Evolutionary conservation across 2,888 invertebrate species (phyloP), one percentile per base, ranked within the genome.

Genomic region (Yponomeuta cagnagella): DNA sequence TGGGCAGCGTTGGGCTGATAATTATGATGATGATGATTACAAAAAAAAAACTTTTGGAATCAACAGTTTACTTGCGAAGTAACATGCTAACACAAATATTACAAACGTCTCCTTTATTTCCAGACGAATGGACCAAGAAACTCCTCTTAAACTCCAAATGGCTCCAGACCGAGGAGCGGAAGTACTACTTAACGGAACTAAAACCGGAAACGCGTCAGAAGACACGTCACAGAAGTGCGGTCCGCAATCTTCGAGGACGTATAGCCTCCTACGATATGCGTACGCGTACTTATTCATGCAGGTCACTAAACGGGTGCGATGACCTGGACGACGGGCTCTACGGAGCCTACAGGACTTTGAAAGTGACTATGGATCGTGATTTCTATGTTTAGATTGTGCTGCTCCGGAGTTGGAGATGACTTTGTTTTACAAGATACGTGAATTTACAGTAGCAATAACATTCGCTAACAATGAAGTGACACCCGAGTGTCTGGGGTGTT

Each of bases 121-220:
- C 87, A 92, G 96, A 95, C 67, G 91, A 93, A 80, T 96, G 96
- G 96, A 93, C 95, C 73, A 94, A 95, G 76, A 95, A 95, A 76
- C 83, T 96, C 6, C 93, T 95, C 69, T 94, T 84, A 52, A 94
- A 95, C 78, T 92, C 93, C 43, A 94, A 95, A 71, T 96, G 96
- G 96, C 95, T 96, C 75, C 92, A 94, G 78, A 91, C 91, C 43
- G 95, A 96, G 80, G 95, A 96, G 67, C 78, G 85, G 5, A 85
- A 81, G 71, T 90, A 83, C 75, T 90, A 89, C 78, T 83, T 87
- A 48, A 90, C 91, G n/a, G 89, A 88, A 70, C 74, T 92, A 2
- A 88, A 85, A 48, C 90, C 90, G 2, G 88, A 87, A 72, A 65
- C 76, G 0, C 77, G 80, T 1, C 72, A 78, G 0, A 79, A 83